phyloP scores from a whole-genome alignment of 2,888 invertebrate genomes.

The Nematopogon swammerdamellus region DNA sequence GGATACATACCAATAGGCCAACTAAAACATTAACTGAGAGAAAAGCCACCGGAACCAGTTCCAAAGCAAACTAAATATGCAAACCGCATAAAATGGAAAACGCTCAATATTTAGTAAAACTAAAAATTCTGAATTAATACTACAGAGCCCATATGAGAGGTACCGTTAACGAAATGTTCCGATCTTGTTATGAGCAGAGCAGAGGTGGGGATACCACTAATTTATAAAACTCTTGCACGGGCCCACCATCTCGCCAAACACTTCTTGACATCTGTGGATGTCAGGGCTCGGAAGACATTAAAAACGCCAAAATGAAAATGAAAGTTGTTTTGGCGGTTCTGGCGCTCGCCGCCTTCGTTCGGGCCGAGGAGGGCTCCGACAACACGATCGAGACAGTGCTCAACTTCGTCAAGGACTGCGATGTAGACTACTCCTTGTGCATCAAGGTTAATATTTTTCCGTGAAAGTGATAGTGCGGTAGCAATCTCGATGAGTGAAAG shows the following conservation, averaged over 20 bases:
- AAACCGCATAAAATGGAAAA: not conserved
- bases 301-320: slow-evolving; percentile 22
- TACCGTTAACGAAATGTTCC: not conserved
- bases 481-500: not conserved
- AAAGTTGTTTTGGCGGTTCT: slow-evolving; percentile 27
- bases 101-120: not conserved
- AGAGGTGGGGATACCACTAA: not conserved
- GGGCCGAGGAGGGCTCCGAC: slow-evolving; percentile 45
- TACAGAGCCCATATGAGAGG: not conserved
- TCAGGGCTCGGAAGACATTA: not conserved
- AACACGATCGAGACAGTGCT: slow-evolving; percentile 61
- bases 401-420: slow-evolving; percentile 68
- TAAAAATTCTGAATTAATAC: not conserved
- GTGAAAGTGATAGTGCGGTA: not conserved
- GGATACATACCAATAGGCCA: not conserved
- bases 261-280: not conserved
- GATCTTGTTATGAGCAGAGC: not conserved
- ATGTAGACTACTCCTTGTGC: slow-evolving; percentile 65
- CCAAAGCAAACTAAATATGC: not conserved
- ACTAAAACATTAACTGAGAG: not conserved
- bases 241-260: not conserved
- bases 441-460: slow-evolving; percentile 62
- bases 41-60: slow-evolving; percentile 1
- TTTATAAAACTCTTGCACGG: not conserved
- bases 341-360: slow-evolving; percentile 35